Conservation (phyloP, 2,888 invertebrate species). For the Parasteatoda lunata region DNA sequence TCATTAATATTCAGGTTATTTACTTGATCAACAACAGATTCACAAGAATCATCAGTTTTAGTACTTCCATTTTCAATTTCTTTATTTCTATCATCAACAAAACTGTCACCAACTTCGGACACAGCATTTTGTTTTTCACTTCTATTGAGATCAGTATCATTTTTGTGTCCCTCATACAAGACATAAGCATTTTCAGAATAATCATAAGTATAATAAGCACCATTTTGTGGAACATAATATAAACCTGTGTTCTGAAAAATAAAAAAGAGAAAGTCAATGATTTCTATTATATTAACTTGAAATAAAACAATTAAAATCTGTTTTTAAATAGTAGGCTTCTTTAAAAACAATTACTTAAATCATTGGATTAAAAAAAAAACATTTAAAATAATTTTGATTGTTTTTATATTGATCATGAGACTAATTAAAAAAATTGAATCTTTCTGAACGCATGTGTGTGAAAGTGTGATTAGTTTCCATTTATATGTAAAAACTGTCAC, state of each 20-base stretch:
- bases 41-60: constrained; percentile 21
- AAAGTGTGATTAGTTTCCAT: no score
- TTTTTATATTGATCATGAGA: no score
- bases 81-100: not conserved
- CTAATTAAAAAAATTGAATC: no score
- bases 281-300: not conserved
- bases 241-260: constrained; percentile 84
- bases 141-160: not conserved
- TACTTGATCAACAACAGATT: constrained; percentile 40
- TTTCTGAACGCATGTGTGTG: no score
- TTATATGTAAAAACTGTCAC: no score
- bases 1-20: constrained; percentile 38
- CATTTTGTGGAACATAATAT: constrained; percentile 90
- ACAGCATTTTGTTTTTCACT: not conserved
- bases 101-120: not conserved
- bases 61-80: not conserved
- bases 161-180: constrained; percentile 78
- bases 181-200: constrained; percentile 83
- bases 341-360: not conserved
- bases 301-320: not conserved
- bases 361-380: not conserved
- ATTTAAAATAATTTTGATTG: not conserved
- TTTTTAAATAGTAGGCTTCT: not conserved
- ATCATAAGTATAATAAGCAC: constrained; percentile 88
- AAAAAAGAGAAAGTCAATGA: not conserved